These are phyloP conservation scores for Camponotus pennsylvanicus DNA, from an alignment of 1,140 invertebrate species.

Conservation along the genomic window DNA sequence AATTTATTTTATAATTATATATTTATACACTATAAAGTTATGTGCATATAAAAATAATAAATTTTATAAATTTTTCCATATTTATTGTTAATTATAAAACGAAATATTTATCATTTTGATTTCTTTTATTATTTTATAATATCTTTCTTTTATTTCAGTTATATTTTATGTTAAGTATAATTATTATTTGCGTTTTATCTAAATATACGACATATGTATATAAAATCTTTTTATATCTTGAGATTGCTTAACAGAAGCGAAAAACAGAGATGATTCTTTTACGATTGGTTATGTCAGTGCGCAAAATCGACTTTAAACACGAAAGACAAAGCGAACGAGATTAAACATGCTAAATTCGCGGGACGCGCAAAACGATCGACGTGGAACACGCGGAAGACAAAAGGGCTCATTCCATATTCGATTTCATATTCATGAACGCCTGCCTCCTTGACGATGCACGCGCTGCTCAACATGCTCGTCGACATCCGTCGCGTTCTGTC, in stretches of 20 bases:
- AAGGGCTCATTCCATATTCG: slow-evolving; percentile 77
- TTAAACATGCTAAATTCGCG: slow-evolving; percentile 25
- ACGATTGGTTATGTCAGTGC: not conserved
- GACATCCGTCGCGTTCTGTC: slow-evolving; percentile 69
- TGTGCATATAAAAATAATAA: not conserved
- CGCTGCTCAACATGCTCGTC: slow-evolving; percentile 70
- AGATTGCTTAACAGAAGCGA: not conserved
- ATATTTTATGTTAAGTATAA: not conserved
- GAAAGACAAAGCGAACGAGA: slow-evolving; percentile 25
- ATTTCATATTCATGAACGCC: slow-evolving; percentile 80
- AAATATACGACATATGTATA: not conserved
- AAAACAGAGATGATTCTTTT: not conserved
- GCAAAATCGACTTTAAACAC: not conserved
- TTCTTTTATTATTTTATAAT: not conserved
- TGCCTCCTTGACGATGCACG: slow-evolving; percentile 58
- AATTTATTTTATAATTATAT: too few relatives aligned
- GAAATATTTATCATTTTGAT: not conserved
- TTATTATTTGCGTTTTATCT: not conserved
- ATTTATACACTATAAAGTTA: not conserved
- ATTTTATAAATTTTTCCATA: slow-evolving; percentile 2
- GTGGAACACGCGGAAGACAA: slow-evolving; percentile 65
- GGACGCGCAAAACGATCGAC: slow-evolving; percentile 26
- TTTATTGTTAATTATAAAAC: not conserved
- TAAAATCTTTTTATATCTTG: not conserved
- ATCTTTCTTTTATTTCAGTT: not conserved